phyloP scores from a whole-genome alignment of 2,797 vertebrate genomes.

The Erpetoichthys calabaricus region DNA sequence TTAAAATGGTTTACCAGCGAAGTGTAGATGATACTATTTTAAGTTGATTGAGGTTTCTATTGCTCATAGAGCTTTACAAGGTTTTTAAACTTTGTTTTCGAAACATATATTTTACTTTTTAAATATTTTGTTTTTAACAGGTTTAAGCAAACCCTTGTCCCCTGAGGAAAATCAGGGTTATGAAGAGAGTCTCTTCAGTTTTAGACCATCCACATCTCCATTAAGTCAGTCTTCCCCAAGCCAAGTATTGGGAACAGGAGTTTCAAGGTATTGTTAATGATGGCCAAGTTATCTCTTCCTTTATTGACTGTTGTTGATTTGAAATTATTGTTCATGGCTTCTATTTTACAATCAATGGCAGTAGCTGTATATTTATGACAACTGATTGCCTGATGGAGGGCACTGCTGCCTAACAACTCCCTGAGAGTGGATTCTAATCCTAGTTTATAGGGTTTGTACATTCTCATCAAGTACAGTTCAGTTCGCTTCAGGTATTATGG shows the following conservation, averaged over 20 bases:
- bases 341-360: no score
- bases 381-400: no score
- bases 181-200: constrained; percentile 59
- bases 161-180: constrained; percentile 24
- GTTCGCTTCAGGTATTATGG: no score
- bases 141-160: constrained; percentile 20
- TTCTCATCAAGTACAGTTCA: no score
- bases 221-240: constrained; percentile 91
- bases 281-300: constrained; percentile 25
- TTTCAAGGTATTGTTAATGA: constrained; percentile 37
- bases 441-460: no score
- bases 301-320: background rate
- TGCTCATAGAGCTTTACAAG: constrained; percentile 19
- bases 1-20: no score
- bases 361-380: no score
- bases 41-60: background rate
- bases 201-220: constrained; percentile 80
- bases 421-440: no score
- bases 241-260: constrained; percentile 54
- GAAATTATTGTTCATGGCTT: no score
- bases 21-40: background rate
- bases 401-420: no score
- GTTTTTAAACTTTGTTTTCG: background rate
- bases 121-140: constrained; percentile 17
- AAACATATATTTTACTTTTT: no score